Base-by-base conservation (phyloP, 2,113 vertebrate species). In the Labrus mixtus region DNA sequence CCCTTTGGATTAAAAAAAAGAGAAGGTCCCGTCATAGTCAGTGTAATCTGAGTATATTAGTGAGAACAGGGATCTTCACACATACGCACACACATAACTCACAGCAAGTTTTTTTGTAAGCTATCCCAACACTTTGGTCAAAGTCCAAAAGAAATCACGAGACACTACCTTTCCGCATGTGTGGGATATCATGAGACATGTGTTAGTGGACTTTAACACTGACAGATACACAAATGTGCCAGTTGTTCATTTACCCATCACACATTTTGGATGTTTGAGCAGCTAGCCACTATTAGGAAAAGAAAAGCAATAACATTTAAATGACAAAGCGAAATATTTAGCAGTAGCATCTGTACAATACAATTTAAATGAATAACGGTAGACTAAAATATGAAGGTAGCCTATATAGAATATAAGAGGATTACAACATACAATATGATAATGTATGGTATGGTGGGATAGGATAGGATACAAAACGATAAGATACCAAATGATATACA, bases 101-200 rank as follows among this genome's bases (percentile, higher is more conserved):
- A 16, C 19, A 65, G 11, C 48, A 16, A 78, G 80, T 54, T 78
- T 81, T 81, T 25, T 78, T 20, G 56, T 86, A 79, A 76, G 56
- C 50, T 45, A 19, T 57, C 37, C 62, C 25, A 81, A 20, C 45
- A 17, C 7, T 73, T 68, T 67, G 79, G 72, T 77, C 61, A 85
- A 91, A 86, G 89, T 91, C 82, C 84, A 89, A 68, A 20, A 54
- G 46, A 76, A 55, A 82, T 87, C 89, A 89, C 29, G 82, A 75
- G 90, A 83, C 64, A 67, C 72, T 25, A 81, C 71, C 67, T 71
- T n/a, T 39, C 59, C 13, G 22, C 68, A 73, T 81, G 73, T 58
- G 29, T 56, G 43, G 45, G 57, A 60, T 41, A 68, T 88, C 87
- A 93, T 83, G 78, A 69, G 89, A 84, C 70, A 55, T 70, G 69